Evolutionary conservation across 2,113 vertebrate species (phyloP), one percentile per base, ranked within the genome.

Genomic region (Galbula dea): DNA sequence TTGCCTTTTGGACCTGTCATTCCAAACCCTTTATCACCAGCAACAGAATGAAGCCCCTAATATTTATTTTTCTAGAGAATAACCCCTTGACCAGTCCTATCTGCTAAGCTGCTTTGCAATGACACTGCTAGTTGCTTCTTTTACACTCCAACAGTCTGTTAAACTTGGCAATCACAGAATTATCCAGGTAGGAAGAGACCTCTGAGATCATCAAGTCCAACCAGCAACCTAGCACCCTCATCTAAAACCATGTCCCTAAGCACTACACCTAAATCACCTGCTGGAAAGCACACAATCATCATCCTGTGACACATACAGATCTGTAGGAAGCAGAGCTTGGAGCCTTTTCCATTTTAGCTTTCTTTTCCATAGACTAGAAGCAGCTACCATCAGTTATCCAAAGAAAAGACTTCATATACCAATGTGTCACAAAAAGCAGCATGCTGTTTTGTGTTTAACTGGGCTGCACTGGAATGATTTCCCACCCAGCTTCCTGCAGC

Each of bases 331-430:
- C 65, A 59, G 15, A 76, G 37, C 67, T 91, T 68, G 71, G 62
- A 83, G 57, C n/a, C 48, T 86, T 92, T 86, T 77, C 84, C 72
- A 81, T 90, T 89, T 89, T 89, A 79, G 29, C 67, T 76, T 32
- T n/a, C n/a, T 13, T 65, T 89, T 79, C 49, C 58, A 59, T 43
- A 54, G n/a, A 69, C 5, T 9, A 49, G 66, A 82, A 73, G 29
- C 66, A 85, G 89, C 71, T 83, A 68, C 39, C 61, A 77, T 71
- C 66, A 68, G 2, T 65, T 51, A 73, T 32, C 39, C 63, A 45
- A 81, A 61, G 51, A 51, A 91, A 88, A 91, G 5, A 12, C 59
- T 89, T 88, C 22, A 48, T 83, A 81, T 74, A 55, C 51, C 63
- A 36, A 61, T 89, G 46, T 54, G 62, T 49, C 69, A 78, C 58